phyloP scores from a whole-genome alignment of 2,797 vertebrate genomes.

The Falco peregrinus region DNA sequence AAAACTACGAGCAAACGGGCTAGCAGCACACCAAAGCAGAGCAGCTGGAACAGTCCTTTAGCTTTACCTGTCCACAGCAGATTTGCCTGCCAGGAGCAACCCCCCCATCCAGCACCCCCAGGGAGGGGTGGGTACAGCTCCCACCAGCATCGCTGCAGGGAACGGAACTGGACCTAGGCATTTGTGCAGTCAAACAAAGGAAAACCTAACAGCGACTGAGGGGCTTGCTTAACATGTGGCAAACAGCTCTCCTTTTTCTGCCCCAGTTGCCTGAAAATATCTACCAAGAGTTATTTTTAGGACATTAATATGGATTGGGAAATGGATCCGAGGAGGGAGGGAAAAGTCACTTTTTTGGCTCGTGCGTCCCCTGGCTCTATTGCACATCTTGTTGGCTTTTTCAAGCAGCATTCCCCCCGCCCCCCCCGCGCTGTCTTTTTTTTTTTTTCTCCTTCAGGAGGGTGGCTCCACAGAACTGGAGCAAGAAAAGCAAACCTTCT shows the following conservation, averaged over 20 bases:
- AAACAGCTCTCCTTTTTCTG: slow-evolving; percentile 28
- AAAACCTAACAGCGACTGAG: not conserved
- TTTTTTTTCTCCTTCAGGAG: not conserved
- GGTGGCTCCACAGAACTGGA: not conserved
- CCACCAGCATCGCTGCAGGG: accelerated
- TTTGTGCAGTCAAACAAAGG: accelerated
- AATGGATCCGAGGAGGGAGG: not conserved
- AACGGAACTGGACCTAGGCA: accelerated
- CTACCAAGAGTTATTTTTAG: slow-evolving; percentile 34
- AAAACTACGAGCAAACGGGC: not conserved
- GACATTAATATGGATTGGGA: not conserved
- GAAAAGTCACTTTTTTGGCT: not conserved
- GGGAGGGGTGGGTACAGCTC: not conserved
- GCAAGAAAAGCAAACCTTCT: slow-evolving; percentile 36
- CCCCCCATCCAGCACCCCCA: not conserved
- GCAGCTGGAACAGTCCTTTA: not conserved
- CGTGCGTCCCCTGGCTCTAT: not conserved
- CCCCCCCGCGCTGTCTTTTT: too few species aligned
- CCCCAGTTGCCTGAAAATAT: not conserved
- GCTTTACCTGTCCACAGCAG: not conserved
- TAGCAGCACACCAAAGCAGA: not conserved
- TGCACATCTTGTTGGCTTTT: not conserved
- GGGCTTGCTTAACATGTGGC: not conserved
- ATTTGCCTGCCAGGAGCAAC: not conserved
- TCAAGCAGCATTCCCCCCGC: not conserved